Evolutionary conservation across 2,888 invertebrate genomes (phyloP).

Genomic region (Hedychridium roseum): DNA sequence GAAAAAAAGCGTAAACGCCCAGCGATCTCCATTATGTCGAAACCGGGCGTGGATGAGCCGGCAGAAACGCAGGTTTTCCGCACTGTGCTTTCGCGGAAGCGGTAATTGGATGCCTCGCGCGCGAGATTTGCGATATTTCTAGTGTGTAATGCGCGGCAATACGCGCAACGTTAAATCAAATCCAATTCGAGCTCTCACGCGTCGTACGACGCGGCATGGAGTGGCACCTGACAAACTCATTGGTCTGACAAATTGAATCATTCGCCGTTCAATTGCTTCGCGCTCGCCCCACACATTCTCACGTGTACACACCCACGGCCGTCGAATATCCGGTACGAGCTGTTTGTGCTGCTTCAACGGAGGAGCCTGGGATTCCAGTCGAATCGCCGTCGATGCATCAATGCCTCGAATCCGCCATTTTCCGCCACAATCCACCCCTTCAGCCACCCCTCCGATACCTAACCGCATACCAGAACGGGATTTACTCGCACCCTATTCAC

Average conservation of each 20-base stretch:
- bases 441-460: background rate
- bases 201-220: slow-evolving; percentile 51
- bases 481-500: background rate
- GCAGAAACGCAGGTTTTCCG: slow-evolving; percentile 28
- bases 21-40: slow-evolving; percentile 37
- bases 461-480: background rate
- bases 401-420: slow-evolving; percentile 9
- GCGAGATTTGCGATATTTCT: slow-evolving; percentile 60
- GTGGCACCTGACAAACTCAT: slow-evolving; percentile 64
- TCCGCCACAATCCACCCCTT: background rate
- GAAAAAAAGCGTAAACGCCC: no score
- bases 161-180: slow-evolving; percentile 62
- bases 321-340: slow-evolving; percentile 35
- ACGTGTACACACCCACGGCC: no score
- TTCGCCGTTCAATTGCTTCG: slow-evolving; percentile 63
- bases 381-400: slow-evolving; percentile 30
- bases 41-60: slow-evolving; percentile 20
- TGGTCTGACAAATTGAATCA: slow-evolving; percentile 64
- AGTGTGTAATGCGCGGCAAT: slow-evolving; percentile 59
- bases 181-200: slow-evolving; percentile 58
- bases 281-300: no score
- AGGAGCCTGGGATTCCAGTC: slow-evolving; percentile 7
- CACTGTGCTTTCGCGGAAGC: slow-evolving; percentile 39
- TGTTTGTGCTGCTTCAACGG: background rate
- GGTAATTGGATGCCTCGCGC: slow-evolving; percentile 51